Evolutionary conservation across 1,140 invertebrate species (phyloP).

Genomic region (Drosophila seguyi): DNA sequence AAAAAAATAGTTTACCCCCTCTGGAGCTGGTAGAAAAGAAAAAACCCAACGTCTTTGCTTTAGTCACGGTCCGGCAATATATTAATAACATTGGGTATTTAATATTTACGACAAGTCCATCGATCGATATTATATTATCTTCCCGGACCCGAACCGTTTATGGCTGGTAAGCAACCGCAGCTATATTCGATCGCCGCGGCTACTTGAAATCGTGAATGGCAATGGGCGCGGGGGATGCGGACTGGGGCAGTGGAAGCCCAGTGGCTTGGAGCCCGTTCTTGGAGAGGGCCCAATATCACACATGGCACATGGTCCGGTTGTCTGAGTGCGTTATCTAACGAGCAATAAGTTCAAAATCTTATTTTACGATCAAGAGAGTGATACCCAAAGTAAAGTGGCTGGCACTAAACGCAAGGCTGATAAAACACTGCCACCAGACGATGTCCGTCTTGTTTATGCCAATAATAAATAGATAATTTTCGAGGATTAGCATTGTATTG

Average conservation of each 20-base stretch:
- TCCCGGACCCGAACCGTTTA: constrained; percentile 53
- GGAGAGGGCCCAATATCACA: constrained; percentile 52
- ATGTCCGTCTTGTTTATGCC: constrained; percentile 66
- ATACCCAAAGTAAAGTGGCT: constrained; percentile 72
- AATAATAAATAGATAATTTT: constrained; percentile 81
- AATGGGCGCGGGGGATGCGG: constrained; percentile 6
- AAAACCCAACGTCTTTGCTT: constrained; percentile 37
- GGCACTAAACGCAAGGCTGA: constrained; percentile 67
- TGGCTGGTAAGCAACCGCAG: constrained; percentile 63
- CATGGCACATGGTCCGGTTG: constrained; percentile 23
- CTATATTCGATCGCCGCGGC: constrained; percentile 55
- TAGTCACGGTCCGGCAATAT: constrained; percentile 33
- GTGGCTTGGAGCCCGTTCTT: constrained; percentile 36
- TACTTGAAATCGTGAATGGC: constrained; percentile 59
- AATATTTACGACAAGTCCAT: constrained; percentile 80
- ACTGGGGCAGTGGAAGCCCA: constrained; percentile 10
- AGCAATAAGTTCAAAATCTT: constrained; percentile 81
- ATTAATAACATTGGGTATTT: constrained; percentile 63
- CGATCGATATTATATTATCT: constrained; percentile 82
- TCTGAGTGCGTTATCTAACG: constrained; percentile 69
- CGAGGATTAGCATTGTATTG: constrained; percentile 60
- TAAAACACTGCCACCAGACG: constrained; percentile 55
- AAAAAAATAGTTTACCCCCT: constrained; percentile 29
- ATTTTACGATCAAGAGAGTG: constrained; percentile 77
- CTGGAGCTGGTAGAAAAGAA: constrained; percentile 1